Percentiles rank a stretch among this genome's conserved stretches.
These are phyloP conservation scores for Ceyx melanurus DNA, from an alignment of 2,113 vertebrate species.

Conservation along the genomic window DNA sequence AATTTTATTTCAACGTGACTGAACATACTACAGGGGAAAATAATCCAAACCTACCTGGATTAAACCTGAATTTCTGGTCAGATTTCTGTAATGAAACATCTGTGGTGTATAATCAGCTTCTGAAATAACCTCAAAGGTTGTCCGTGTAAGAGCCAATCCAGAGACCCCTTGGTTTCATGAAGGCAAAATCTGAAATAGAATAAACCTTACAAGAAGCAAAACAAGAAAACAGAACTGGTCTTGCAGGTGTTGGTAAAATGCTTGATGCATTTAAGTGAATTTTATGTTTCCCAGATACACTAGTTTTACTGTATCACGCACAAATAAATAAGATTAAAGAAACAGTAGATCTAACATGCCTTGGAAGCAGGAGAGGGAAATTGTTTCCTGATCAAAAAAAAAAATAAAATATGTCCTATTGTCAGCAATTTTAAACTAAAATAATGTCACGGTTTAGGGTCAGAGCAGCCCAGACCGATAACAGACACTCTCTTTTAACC, in stretches of 20 bases:
- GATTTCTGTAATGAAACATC: background rate
- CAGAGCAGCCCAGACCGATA: too few relatives aligned
- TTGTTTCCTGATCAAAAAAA: background rate
- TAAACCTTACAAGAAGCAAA: background rate
- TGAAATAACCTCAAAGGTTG: background rate
- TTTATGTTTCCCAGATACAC: background rate
- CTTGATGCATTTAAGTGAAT: background rate
- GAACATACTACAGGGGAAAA: background rate
- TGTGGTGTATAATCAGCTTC: accelerated
- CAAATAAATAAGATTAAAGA: background rate
- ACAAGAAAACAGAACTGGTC: background rate
- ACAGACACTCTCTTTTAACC: too few relatives aligned
- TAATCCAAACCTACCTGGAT: background rate
- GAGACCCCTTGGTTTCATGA: background rate
- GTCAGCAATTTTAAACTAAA: background rate
- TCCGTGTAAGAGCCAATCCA: background rate
- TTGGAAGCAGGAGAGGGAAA: background rate
- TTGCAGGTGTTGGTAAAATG: background rate
- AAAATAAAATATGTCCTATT: background rate
- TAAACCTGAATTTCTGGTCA: background rate
- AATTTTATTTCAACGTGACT: background rate
- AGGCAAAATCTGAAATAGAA: background rate
- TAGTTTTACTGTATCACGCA: background rate
- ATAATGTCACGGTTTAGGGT: background rate
- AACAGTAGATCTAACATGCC: background rate